Percentiles rank a stretch among this genome's conserved stretches.
Evolutionary conservation across 2,888 invertebrate species (phyloP).

Genomic region (Drosophila hamatofila): DNA sequence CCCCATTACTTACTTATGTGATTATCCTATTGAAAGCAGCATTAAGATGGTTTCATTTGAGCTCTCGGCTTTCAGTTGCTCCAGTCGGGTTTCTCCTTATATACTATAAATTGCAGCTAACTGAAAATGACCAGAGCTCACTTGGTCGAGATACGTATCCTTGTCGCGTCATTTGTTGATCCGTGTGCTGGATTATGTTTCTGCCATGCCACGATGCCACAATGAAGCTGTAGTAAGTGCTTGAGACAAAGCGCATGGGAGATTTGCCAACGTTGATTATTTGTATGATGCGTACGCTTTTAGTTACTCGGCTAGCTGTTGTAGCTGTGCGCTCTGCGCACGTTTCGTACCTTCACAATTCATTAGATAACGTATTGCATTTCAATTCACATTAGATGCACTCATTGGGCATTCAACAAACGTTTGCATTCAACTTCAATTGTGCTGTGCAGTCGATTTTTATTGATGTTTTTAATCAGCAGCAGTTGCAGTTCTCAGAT

Average conservation of each 20-base stretch:
- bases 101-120: not conserved
- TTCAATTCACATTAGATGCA: constrained; percentile 65
- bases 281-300: constrained; percentile 11
- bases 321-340: constrained; percentile 5
- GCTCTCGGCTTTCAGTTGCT: not conserved
- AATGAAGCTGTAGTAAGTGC: not conserved
- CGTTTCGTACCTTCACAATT: constrained; percentile 32
- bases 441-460: constrained; percentile 72
- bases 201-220: not conserved
- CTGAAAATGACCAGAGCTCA: constrained; percentile 2
- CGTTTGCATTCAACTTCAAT: constrained; percentile 77
- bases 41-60: not conserved
- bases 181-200: not conserved
- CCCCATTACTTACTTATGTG: not conserved
- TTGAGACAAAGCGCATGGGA: constrained; percentile 1
- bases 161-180: constrained; percentile 1
- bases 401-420: constrained; percentile 74
- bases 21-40: constrained; percentile 2
- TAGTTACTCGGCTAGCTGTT: not conserved
- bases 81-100: not conserved
- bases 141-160: not conserved
- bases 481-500: constrained; percentile 42
- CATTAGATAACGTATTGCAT: constrained; percentile 61
- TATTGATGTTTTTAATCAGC: constrained; percentile 80
- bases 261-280: constrained; percentile 26